Evolutionary conservation across 2,888 invertebrate genomes (phyloP).

Genomic region (Drosophila pseudotakahashii): DNA sequence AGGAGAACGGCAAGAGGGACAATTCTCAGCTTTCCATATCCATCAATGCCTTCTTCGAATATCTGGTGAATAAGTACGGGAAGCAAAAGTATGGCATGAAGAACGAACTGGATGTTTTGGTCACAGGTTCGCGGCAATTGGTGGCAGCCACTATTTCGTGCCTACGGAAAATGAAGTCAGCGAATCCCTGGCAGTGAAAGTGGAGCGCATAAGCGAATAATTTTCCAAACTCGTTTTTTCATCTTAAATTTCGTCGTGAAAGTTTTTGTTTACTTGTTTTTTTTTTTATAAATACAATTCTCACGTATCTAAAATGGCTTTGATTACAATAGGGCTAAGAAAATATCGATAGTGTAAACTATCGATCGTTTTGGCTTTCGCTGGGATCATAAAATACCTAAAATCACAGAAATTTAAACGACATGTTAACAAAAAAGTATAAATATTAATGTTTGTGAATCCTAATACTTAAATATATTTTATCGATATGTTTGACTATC

Average conservation of each 20-base stretch:
- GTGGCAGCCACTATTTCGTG: constrained; percentile 57
- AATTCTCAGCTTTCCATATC: constrained; percentile 58
- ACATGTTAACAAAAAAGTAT: too few relatives aligned
- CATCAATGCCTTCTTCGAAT: constrained; percentile 59
- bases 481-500: too few relatives aligned
- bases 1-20: constrained; percentile 59
- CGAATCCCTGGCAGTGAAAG: constrained; percentile 12
- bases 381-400: too few relatives aligned
- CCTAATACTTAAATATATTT: too few relatives aligned
- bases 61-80: constrained; percentile 59
- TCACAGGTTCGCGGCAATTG: constrained; percentile 63
- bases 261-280: constrained; percentile 22
- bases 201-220: not conserved
- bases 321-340: too few relatives aligned
- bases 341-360: too few relatives aligned
- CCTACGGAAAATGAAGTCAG: constrained; percentile 50
- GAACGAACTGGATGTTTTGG: constrained; percentile 64
- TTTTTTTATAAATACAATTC: constrained; percentile 17
- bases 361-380: too few relatives aligned
- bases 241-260: constrained; percentile 31
- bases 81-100: constrained; percentile 63
- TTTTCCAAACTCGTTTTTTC: constrained; percentile 2
- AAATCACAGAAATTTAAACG: too few relatives aligned
- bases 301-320: not conserved
- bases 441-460: too few relatives aligned